Evolutionary conservation across 92 coral and sea anemone genomes (phyloP).

Genomic region (Hydrozoanthus gracilis): DNA sequence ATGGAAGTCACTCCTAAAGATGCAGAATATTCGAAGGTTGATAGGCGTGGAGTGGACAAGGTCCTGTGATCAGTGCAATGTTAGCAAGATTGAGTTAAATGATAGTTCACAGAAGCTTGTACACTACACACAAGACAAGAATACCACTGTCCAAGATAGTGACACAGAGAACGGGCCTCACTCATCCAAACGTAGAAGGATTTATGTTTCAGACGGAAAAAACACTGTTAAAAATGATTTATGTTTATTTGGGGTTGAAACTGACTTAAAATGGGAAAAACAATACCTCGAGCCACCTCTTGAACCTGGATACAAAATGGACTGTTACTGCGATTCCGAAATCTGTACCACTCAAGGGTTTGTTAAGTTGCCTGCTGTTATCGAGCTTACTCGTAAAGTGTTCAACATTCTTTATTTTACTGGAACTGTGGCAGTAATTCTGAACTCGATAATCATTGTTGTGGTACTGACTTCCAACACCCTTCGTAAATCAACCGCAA

Average conservation of each 20-base stretch:
- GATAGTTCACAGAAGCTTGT: not conserved
- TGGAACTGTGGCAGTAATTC: not conserved
- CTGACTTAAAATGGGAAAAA: not conserved
- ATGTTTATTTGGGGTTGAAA: not conserved
- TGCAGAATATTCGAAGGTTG: not conserved
- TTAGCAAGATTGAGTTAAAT: not conserved
- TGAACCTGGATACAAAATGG: not conserved
- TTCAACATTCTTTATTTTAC: not conserved
- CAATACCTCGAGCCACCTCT: not conserved
- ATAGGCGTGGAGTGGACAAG: constrained; percentile 3
- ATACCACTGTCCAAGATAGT: not conserved
- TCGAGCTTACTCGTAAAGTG: not conserved
- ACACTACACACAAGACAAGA: not conserved
- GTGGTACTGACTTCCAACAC: not conserved
- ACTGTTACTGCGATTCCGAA: not conserved
- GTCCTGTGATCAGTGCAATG: not conserved
- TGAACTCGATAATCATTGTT: not conserved
- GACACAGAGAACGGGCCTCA: not conserved
- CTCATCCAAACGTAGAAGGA: not conserved
- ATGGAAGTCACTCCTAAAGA: not conserved
- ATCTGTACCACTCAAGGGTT: not conserved
- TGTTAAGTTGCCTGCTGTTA: not conserved
- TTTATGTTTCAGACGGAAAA: not conserved
- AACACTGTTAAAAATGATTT: not conserved
- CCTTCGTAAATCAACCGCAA: constrained; percentile 1